These are phyloP conservation scores for Pocillopora grandis DNA, from an alignment of 92 coral and sea anemone species.

Conservation along the genomic window DNA sequence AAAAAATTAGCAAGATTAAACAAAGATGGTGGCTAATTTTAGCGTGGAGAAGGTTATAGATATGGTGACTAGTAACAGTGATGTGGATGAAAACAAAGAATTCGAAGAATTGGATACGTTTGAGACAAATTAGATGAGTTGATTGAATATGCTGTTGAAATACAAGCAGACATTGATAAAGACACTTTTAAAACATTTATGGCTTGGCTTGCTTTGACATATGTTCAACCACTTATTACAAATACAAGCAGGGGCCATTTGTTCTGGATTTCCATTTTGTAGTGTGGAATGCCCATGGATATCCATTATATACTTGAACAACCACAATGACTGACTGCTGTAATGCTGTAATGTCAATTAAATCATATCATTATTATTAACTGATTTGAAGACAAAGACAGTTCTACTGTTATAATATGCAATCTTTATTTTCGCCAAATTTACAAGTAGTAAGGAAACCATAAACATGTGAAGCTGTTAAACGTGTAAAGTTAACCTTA, in stretches of 20 bases:
- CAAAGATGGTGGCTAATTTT: constrained; percentile 45
- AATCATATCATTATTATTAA: too few relatives aligned
- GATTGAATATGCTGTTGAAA: constrained; percentile 35
- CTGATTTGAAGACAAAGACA: too few relatives aligned
- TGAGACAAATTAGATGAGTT: constrained; percentile 33
- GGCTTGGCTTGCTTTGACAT: constrained; percentile 38
- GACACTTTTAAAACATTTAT: constrained; percentile 33
- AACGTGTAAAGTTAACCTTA: too few relatives aligned
- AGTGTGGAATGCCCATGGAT: too few relatives aligned
- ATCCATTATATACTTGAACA: too few relatives aligned
- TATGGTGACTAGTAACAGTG: constrained; percentile 20
- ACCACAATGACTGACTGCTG: too few relatives aligned
- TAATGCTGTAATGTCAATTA: too few relatives aligned
- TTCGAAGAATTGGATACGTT: constrained; percentile 33
- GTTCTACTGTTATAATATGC: too few relatives aligned
- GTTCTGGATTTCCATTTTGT: too few relatives aligned
- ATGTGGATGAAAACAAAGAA: constrained; percentile 23
- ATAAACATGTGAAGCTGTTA: too few relatives aligned
- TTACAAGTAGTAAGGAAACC: too few relatives aligned
- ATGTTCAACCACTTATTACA: constrained; percentile 42
- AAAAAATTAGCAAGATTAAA: constrained; percentile 4
- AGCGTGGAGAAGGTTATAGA: constrained; percentile 18
- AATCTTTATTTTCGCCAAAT: too few relatives aligned
- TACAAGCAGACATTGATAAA: constrained; percentile 38
- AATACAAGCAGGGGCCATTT: not conserved